Conservation (phyloP, 92 coral and sea anemone species). For the Phymanthus crucifer region DNA sequence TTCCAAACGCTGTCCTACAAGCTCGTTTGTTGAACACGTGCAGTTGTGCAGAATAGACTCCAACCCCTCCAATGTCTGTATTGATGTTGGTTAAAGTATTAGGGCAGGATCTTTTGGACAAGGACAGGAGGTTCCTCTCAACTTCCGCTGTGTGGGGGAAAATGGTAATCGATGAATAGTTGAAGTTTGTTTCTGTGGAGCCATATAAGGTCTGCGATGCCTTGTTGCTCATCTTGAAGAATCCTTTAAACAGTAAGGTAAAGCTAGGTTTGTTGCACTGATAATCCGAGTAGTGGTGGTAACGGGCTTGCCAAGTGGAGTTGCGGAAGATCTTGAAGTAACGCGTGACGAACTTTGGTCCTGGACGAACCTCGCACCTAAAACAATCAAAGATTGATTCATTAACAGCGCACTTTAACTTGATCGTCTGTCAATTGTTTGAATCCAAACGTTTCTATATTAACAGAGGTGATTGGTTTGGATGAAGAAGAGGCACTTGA, state of each 20-base stretch:
- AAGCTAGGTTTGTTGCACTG: constrained; percentile 68
- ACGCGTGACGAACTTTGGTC: constrained; percentile 77
- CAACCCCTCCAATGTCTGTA: constrained; percentile 18
- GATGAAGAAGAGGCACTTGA: constrained; percentile 1
- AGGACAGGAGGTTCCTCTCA: constrained; percentile 32
- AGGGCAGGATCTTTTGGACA: constrained; percentile 62
- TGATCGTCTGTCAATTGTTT: background rate
- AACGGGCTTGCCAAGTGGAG: constrained; percentile 67
- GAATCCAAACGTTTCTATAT: background rate
- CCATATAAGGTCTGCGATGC: constrained; percentile 32
- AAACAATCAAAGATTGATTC: background rate
- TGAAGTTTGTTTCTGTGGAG: constrained; percentile 57
- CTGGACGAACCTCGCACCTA: constrained; percentile 89
- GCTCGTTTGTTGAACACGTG: constrained; percentile 65
- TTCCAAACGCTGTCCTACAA: constrained; percentile 71
- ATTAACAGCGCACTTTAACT: background rate
- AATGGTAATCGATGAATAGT: constrained; percentile 57
- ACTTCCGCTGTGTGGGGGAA: constrained; percentile 53
- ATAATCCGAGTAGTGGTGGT: constrained; percentile 71
- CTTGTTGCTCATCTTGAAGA: constrained; percentile 36
- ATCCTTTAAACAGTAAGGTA: constrained; percentile 61
- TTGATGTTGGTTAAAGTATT: constrained; percentile 49
- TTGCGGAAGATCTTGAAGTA: constrained; percentile 59
- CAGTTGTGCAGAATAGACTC: constrained; percentile 35
- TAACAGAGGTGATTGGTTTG: background rate